Base-by-base conservation (phyloP, 1,140 invertebrate genomes). In the Daktulosphaira vitifoliae region DNA sequence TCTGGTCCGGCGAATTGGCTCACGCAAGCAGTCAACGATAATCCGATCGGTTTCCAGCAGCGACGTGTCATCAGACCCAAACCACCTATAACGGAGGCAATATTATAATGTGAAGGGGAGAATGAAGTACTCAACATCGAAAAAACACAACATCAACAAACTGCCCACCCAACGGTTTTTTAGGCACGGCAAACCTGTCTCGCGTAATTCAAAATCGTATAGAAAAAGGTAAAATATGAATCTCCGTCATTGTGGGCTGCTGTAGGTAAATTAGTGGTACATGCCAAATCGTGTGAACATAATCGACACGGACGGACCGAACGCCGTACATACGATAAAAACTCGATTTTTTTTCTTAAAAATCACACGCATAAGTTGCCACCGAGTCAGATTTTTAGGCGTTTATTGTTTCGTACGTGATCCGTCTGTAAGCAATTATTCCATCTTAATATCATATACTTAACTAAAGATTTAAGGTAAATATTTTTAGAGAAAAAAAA, bases 281-380 rank as follows among this genome's bases (percentile, higher is more conserved):
- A 59, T 18, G 54, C 54, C 54, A 59, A 59, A 59, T 59, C 54
- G 54, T 46, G 54, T 59, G 54, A 59, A 59, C 54, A 59, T 59
- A 59, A 59, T 59, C 54, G 39, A 59, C 54, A 59, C 54, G 39
- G 54, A 59, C 54, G 39, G 54, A 59, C 16, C 39, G 9, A 59
- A 59, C 54, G 22, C 54, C 38, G 25, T 33, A 33, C 11, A 33
- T 33, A 33, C 11, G 5, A 33, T 33, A 59, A 59, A 26, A 29
- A 59, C 20, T 56, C 20, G 37, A 25, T 25, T 13, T 25, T 23
- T 42, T 23, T 25, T 37, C 7, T 20, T 22, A 42, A 25, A 54
- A 59, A 59, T 46, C 39, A 59, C 54, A 59, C 54, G 54, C 54
- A 29, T 29, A 59, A 59, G 54, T 59, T 18, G 39, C 54, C 54